A percentile compares a stretch with the other conserved stretches of the same genome.
Conservation (phyloP, 2,113 vertebrate genomes). For the Scomber japonicus region DNA sequence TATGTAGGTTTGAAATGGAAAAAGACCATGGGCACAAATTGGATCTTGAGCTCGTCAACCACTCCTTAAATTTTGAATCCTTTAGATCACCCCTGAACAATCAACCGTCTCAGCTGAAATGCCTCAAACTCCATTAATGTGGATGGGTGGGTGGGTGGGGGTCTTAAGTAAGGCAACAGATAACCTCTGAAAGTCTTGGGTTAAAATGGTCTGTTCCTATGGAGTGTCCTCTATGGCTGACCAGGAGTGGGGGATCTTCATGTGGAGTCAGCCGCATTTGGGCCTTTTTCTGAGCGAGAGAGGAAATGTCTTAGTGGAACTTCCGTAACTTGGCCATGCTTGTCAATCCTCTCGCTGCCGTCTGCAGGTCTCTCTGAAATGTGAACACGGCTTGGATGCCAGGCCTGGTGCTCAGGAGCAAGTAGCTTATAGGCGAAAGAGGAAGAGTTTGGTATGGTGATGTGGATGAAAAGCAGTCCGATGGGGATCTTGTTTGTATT, state of each 20-base stretch:
- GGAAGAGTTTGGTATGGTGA: conserved; percentile 49
- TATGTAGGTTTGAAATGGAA: conserved; percentile 25
- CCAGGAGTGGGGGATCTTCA: background rate
- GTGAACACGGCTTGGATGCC: conserved; percentile 75
- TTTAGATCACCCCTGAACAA: conserved; percentile 55
- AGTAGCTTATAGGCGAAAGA: conserved; percentile 76
- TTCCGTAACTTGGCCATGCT: conserved; percentile 56
- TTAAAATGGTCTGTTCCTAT: conserved; percentile 53
- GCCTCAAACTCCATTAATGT: conserved; percentile 36
- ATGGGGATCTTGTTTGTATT: conserved; percentile 48
- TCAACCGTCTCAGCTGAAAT: conserved; percentile 46
- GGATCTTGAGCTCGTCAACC: conserved; percentile 19
- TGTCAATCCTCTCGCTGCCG: conserved; percentile 59
- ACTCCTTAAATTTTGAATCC: conserved; percentile 48
- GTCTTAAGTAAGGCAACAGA: conserved; percentile 45
- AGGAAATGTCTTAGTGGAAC: conserved; percentile 59
- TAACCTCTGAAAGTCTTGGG: conserved; percentile 54
- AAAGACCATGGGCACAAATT: conserved; percentile 29
- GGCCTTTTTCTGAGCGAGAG: conserved; percentile 45
- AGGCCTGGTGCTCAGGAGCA: conserved; percentile 73
- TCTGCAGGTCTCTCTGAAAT: conserved; percentile 59
- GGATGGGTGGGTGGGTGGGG: background rate
- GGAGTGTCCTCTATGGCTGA: conserved; percentile 38
- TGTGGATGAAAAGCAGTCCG: conserved; percentile 57
- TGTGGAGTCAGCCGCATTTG: conserved; percentile 44